Conservation (phyloP, 1,140 invertebrate species). For the Paraescarpia echinospica region DNA sequence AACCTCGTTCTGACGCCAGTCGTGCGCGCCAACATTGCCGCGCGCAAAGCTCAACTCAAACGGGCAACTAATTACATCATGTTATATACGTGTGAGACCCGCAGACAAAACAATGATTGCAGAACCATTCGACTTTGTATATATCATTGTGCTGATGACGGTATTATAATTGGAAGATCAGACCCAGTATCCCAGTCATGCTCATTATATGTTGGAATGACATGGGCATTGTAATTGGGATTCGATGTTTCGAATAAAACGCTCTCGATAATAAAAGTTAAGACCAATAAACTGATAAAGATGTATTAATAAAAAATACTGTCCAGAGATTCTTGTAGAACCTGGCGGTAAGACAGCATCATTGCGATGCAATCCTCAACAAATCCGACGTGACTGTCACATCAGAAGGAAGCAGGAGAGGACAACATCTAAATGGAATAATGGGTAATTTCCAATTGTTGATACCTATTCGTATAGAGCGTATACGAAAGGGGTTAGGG, state of each 20-base stretch:
- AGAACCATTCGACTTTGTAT: not conserved
- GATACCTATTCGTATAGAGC: too few relatives aligned
- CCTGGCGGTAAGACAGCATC: not conserved
- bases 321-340: not conserved
- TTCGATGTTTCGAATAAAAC: not conserved
- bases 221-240: too few relatives aligned
- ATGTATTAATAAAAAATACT: not conserved
- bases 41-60: not conserved
- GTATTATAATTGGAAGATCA: not conserved
- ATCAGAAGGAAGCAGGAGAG: not conserved
- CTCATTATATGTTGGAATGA: not conserved
- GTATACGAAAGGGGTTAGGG: too few relatives aligned
- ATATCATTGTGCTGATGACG: not conserved
- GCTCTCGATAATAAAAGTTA: not conserved
- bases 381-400: not conserved
- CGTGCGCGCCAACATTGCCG: too few relatives aligned
- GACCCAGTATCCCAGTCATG: not conserved
- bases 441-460: too few relatives aligned
- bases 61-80: not conserved
- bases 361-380: not conserved
- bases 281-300: not conserved
- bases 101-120: not conserved
- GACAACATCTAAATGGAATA: too few relatives aligned
- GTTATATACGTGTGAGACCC: not conserved
- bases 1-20: not conserved